Evolutionary conservation across 2,113 vertebrate species (phyloP).

Genomic region (Xiphophorus hellerii): DNA sequence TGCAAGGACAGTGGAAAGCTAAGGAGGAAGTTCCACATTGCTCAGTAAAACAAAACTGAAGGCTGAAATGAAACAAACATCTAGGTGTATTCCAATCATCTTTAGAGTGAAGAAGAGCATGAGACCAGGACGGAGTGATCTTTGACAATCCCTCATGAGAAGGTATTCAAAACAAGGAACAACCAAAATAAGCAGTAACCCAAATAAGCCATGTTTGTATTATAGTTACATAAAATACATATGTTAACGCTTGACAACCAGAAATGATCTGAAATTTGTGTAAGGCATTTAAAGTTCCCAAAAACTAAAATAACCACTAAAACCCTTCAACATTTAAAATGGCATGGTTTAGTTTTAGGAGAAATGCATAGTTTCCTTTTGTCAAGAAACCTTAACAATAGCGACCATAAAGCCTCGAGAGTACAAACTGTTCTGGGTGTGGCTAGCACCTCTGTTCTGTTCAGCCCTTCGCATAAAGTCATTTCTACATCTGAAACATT

Average conservation of each 20-base stretch:
- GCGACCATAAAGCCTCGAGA: neutral
- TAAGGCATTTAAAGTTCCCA: too few species aligned
- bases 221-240: too few species aligned
- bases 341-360: neutral
- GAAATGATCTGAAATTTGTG: too few species aligned
- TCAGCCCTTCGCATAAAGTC: neutral
- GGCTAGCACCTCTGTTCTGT: neutral
- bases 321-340: neutral
- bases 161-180: neutral
- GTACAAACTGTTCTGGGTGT: neutral
- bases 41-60: constrained; percentile 35
- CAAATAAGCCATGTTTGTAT: neutral
- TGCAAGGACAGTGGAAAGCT: neutral
- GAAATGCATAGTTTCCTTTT: neutral
- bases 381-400: neutral
- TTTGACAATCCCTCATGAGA: neutral
- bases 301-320: neutral
- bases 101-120: neutral
- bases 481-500: neutral
- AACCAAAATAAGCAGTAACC: neutral
- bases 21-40: neutral
- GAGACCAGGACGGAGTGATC: neutral
- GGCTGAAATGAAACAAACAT: neutral
- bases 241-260: too few species aligned
- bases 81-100: neutral